Evolutionary conservation across 2,113 vertebrate species (phyloP), one percentile per base, ranked within the genome.

Genomic region (Saccopteryx leptura): DNA sequence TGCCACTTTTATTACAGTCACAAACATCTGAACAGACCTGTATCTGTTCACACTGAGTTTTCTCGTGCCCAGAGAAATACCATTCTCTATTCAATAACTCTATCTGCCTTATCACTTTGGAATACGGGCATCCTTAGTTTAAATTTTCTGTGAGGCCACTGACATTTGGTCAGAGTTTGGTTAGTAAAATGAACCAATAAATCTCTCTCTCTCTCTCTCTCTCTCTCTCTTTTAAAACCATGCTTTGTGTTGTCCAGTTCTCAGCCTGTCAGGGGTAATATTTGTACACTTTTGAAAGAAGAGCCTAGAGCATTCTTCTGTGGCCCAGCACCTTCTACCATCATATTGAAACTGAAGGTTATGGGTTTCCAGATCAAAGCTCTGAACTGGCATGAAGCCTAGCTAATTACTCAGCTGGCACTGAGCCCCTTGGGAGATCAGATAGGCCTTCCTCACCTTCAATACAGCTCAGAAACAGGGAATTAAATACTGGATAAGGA

Each of bases 321-420:
- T 13, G 91, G 75, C 63, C 50, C 75, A 76, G 93, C 79, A 92
- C 89, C 72, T 94, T 93, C 97, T 4, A 56, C 74, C 82, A 50
- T 84, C 91, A 93, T 61, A 80, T 26, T 94, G 91, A 96, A 94
- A 82, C n/a, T 69, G 39, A 74, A 90, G 93, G 83, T 95, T 96
- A 71, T 86, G 80, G 91, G 93, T 96, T 94, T 92, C 83, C 54
- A 96, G 91, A 97, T 98, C 97, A 97, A 97, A 97, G 96, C 89
- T 93, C 91, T 54, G 39, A 91, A 83, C 1, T 98, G 97, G 96
- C 95, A 46, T 24, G 39, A 66, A 91, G 95, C 97, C 97, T 93
- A 89, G 72, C 93, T 98, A 97, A 98, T 97, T 98, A 97, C 79
- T 94, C 82, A 71, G 48, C 75, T 97, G 97, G 97, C 94, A 72